Percentiles rank a stretch among this genome's conserved stretches.
Conservation (phyloP, 2,113 vertebrate species). For the Arizona elegans region DNA sequence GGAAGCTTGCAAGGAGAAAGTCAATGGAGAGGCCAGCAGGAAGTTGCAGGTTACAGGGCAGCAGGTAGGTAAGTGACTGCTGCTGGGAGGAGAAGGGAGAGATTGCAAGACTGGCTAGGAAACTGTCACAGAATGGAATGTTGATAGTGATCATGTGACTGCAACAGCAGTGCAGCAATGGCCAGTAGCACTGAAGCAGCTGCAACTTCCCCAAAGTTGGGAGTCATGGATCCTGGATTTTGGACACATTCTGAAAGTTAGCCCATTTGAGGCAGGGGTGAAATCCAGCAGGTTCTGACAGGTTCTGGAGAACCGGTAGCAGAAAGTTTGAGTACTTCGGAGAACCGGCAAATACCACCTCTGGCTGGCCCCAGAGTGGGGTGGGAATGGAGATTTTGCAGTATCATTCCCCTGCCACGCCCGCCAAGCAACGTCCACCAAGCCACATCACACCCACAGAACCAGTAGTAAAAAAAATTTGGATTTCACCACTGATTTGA, state of each 20-base stretch:
- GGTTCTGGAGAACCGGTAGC: no score
- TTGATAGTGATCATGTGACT: not conserved
- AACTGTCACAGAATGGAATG: not conserved
- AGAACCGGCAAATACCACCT: no score
- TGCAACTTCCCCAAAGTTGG: not conserved
- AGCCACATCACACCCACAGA: no score
- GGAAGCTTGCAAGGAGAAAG: not conserved
- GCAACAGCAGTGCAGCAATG: not conserved
- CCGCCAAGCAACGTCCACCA: no score
- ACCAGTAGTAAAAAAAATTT: no score
- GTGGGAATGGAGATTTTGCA: no score
- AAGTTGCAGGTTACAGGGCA: not conserved
- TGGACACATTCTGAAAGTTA: not conserved
- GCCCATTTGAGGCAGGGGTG: not conserved
- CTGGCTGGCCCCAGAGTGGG: no score
- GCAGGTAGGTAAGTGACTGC: not conserved
- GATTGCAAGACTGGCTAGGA: not conserved
- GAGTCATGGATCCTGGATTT: not conserved
- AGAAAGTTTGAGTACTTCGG: no score
- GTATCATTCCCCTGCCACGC: no score
- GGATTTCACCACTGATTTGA: not conserved
- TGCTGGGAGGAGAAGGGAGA: not conserved
- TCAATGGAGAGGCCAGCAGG: not conserved
- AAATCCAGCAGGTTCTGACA: no score
- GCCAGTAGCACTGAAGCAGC: not conserved